Base-by-base conservation (phyloP, 2,113 vertebrate genomes). In the Catharus minimus region DNA sequence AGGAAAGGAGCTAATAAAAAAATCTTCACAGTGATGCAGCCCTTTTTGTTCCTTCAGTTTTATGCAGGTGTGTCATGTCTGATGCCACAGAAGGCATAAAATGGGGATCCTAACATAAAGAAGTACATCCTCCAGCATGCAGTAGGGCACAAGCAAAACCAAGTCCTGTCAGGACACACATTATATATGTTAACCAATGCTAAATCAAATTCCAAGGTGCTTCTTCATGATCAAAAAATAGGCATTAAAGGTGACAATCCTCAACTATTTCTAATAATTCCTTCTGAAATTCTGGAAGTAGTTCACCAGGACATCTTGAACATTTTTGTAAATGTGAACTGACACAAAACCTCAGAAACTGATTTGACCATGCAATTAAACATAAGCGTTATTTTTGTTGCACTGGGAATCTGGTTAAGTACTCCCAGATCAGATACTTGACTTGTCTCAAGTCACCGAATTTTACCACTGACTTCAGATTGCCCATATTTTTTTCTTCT, bases 141-240 rank as follows among this genome's bases (percentile, higher is more conserved):
- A 43, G 38, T 95, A 96, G 94, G 86, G 93, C 95, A 93, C 93
- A 88, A 83, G 60, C 76, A 81, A 88, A 80, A 71, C 50, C 33
- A 78, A 68, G 56, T 86, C 41, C 41, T 67, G 88, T 57, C 82
- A 60, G 36, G 75, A 71, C 27, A 20, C 8, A 26, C 36, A 32
- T 36, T 65, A 33, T 16, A 11, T 21, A 49, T 2, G 4, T 49
- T 60, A 75, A 67, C 15, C 43, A 53, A 26, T 21, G 27, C n/a
- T 62, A 67, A 77, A 47, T 66, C 14, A 11, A 33, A 88, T 38
- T 55, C 43, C 55, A 57, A 47, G 49, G 55, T 79, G 33, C 47
- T 62, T 82, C 52, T 36, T 55, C 41, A 15, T 18, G 6, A 68
- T 47, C 28, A 73, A 66, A 84, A 90, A 69, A 27, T 1, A 87